Conservation (phyloP, 1,140 invertebrate genomes). For the Charaxes varanes region DNA sequence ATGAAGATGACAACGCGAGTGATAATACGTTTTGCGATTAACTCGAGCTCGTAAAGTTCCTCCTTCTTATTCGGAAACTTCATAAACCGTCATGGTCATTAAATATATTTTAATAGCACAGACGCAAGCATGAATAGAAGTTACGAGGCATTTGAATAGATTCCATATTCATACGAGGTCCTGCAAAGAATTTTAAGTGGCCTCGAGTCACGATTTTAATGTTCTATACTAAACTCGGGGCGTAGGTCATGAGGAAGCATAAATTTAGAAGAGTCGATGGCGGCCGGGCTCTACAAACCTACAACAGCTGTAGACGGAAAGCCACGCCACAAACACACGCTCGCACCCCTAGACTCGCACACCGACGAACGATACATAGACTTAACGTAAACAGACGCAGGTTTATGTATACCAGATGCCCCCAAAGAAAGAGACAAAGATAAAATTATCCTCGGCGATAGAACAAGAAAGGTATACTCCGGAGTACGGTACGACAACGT, state of each 20-base stretch:
- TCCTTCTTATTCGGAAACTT: not conserved
- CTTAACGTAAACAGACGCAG: conserved; percentile 65
- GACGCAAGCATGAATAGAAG: conserved; percentile 17
- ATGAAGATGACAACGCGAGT: conserved; percentile 27
- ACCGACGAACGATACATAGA: conserved; percentile 36
- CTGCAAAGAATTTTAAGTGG: conserved; percentile 51
- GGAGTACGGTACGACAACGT: conserved; percentile 53
- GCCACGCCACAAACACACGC: conserved; percentile 53
- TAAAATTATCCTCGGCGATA: conserved; percentile 34
- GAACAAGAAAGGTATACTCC: conserved; percentile 41
- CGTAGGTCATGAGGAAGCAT: conserved; percentile 71
- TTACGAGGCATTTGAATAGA: conserved; percentile 24
- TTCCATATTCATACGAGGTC: conserved; percentile 20
- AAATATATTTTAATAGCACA: conserved; percentile 16
- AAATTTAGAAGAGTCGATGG: conserved; percentile 65
- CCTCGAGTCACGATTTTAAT: conserved; percentile 36
- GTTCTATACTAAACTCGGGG: conserved; percentile 30
- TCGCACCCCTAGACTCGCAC: conserved; percentile 49
- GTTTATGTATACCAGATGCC: conserved; percentile 73
- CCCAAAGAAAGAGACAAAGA: conserved; percentile 57
- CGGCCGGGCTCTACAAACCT: conserved; percentile 46
- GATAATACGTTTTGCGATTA: conserved; percentile 10
- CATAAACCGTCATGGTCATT: conserved; percentile 8
- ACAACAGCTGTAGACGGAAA: conserved; percentile 65
- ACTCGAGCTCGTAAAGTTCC: not conserved